Percentiles rank a stretch among this genome's conserved stretches.
phyloP scores from a whole-genome alignment of 30 jellyfish, hydroid and myxozoan genomes.

The Phacellophora camtschatica region DNA sequence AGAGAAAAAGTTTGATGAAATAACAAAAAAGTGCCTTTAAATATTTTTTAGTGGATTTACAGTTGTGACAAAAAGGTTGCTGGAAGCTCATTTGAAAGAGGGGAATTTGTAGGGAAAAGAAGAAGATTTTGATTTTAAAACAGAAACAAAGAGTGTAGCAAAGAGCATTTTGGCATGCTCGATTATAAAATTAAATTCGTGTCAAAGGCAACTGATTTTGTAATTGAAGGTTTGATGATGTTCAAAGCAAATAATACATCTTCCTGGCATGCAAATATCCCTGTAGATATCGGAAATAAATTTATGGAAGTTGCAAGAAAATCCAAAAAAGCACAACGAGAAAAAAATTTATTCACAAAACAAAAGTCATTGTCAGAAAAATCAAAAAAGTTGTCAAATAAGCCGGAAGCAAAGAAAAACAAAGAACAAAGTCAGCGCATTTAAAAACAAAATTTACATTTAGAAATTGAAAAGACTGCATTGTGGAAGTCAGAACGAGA shows the following conservation, averaged over 20 bases:
- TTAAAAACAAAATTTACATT: too few species aligned
- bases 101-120: background rate
- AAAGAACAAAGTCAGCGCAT: background rate
- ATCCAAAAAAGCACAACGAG: constrained; percentile 14
- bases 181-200: background rate
- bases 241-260: constrained; percentile 3
- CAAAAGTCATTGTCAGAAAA: background rate
- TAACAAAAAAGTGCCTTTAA: constrained; percentile 20
- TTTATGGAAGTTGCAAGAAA: constrained; percentile 11
- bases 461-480: too few species aligned
- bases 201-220: constrained; percentile 34
- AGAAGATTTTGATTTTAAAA: background rate
- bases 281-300: background rate
- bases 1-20: background rate
- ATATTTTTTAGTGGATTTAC: constrained; percentile 3
- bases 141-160: constrained; percentile 15
- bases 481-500: too few species aligned
- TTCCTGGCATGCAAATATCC: background rate
- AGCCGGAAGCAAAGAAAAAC: background rate
- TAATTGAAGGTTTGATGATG: constrained; percentile 33
- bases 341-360: background rate
- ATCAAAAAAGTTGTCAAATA: background rate
- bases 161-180: constrained; percentile 35
- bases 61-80: constrained; percentile 18
- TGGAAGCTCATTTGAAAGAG: constrained; percentile 30